Base-by-base conservation (phyloP, 2,113 vertebrate genomes). In the Gavia stellata region DNA sequence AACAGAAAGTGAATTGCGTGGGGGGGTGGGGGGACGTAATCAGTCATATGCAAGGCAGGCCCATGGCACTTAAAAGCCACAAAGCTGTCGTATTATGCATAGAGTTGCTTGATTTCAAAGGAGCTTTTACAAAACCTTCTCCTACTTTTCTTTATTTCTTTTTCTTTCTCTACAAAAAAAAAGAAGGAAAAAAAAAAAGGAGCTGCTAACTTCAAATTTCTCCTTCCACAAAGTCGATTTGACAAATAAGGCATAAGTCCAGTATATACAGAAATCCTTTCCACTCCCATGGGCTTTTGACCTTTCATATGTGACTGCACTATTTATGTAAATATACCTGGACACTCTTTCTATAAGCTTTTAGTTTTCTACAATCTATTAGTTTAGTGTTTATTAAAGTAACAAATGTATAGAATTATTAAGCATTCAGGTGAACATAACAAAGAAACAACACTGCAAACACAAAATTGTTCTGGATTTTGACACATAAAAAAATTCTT, bases 331-430 rank as follows among this genome's bases (percentile, higher is more conserved):
- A 97, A 98, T 98, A 98, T 89, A 96, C 97, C 96, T 95, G 92
- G 83, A 97, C 95, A 97, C 96, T 96, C 97, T 97, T 98, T 98
- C 97, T 97, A 97, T 96, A 97, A 97, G 96, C 97, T 98, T 98
- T 98, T 98, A 97, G 98, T 98, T 98, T 98, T 98, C 97, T 98
- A 98, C 94, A 84, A 97, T 96, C 98, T 98, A 96, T 97, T 97
- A 97, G 94, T 94, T 97, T 96, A 97, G 93, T 94, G 95, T 97
- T 97, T 98, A 97, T 97, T 98, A 97, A 98, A 96, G 92, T 96
- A 96, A 95, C n/a, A 96, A 96, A 95, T 96, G 96, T 98, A 98
- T 94, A 98, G 96, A 91, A 94, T 89, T 97, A 95, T 86, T 94
- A 95, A 95, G 74, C 85, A 92, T 97, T 98, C 91, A 90, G 74